These are phyloP conservation scores for Trichomycterus rosablanca DNA, from an alignment of 2,113 vertebrate genomes.

Conservation along the genomic window DNA sequence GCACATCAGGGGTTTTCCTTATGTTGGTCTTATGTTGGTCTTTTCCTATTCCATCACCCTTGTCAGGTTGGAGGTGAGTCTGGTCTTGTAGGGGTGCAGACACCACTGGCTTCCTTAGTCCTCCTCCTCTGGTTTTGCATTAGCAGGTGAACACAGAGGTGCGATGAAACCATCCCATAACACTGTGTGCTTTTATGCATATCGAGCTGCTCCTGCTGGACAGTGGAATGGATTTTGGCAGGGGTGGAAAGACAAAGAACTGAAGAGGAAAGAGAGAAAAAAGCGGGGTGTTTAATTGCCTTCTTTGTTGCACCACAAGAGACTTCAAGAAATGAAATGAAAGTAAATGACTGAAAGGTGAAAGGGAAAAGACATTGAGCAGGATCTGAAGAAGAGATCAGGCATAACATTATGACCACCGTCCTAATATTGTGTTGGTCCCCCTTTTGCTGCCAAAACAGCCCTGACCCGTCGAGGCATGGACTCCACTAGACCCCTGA, in stretches of 20 bases:
- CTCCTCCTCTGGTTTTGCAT: conserved; percentile 13
- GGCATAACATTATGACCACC: no score
- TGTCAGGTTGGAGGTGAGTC: conserved; percentile 10
- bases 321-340: conserved; percentile 4
- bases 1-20: no score
- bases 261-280: conserved; percentile 2
- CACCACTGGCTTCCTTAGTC: neutral
- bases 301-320: neutral
- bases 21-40: no score
- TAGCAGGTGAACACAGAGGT: conserved; percentile 45
- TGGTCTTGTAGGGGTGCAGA: conserved; percentile 10
- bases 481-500: no score
- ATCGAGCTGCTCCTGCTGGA: conserved; percentile 1
- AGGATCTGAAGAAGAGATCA: neutral
- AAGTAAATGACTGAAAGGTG: conserved; percentile 1
- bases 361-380: no score
- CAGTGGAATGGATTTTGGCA: conserved; percentile 2
- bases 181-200: conserved; percentile 27
- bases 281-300: conserved; percentile 17
- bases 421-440: no score
- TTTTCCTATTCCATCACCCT: conserved; percentile 36
- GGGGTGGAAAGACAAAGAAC: conserved; percentile 4
- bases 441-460: no score
- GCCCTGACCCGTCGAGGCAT: no score
- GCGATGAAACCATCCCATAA: conserved; percentile 39